Base-by-base conservation (phyloP, 2,888 invertebrate species). In the Patella ulyssiponensis region DNA sequence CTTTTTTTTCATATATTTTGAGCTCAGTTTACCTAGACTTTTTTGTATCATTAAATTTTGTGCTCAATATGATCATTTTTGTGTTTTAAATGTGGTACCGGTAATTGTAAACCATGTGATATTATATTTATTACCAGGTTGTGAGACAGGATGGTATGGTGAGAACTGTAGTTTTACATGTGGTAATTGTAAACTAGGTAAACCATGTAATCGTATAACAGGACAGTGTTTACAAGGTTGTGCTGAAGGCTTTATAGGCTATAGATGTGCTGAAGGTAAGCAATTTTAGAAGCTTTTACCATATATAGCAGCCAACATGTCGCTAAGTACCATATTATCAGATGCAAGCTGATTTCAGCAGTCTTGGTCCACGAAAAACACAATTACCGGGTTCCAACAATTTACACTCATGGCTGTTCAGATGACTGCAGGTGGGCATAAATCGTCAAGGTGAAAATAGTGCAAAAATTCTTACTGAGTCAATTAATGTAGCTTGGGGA, bases 151-250 rank as follows among this genome's bases (percentile, higher is more conserved):
- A 23, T 81, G 27, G 51, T 87, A 82, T 84, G 88, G 88, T 20
- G 77, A 84, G 53, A 84, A 87, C 77, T 88, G 88, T 77, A 82
- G 81, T 2, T 23, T 70, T 20, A 77, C 71, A 14, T 88, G 88
- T 82, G 87, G 88, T 20, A 69, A 76, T 9, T 88, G 88, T 79
- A 76, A 79, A 17, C 77, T 80, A 33, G 83, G 83, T 20, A 54
- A 78, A 44, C 75, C 82, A 1, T 88, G 88, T 84, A 83, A 87
- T 70, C 82, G 80, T 33, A 84, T 84, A 52, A 85, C 84, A n/a
- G 88, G 88, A 15, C 75, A 83, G 27, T 88, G 88, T 82, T 54
- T 82, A n/a, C 69, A 75, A 27, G 87, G 87, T 7, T 88, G 88
- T 82, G 81, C 72, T n/a, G 79, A 79, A 23, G 88, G 86, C 12